Evolutionary conservation across 2,113 vertebrate species (phyloP).

Genomic region (Phalacrocorax carbo): DNA sequence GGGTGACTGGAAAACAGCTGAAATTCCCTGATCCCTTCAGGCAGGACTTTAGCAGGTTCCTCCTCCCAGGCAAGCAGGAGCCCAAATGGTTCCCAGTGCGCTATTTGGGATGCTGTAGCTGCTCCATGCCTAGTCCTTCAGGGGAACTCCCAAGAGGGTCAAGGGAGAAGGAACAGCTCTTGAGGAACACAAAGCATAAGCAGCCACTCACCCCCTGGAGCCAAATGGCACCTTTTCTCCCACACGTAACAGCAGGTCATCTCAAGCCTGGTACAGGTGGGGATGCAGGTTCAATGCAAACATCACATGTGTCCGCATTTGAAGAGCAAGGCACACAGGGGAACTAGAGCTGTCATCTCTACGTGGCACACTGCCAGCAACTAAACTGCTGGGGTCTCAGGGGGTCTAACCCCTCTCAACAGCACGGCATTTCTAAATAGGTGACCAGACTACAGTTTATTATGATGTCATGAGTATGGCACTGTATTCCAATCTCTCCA

Average conservation of each 20-base stretch:
- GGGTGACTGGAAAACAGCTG: not conserved
- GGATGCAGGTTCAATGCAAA: rapidly evolving
- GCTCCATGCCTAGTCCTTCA: not conserved
- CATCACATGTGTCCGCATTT: not conserved
- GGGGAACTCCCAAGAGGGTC: not conserved
- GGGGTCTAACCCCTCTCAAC: not conserved
- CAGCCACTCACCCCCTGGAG: not conserved
- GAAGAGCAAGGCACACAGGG: not conserved
- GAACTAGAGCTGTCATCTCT: not conserved
- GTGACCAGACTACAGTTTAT: not conserved
- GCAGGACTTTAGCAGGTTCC: not conserved
- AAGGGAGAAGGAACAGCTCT: not conserved
- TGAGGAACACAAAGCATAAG: not conserved
- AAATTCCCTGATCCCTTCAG: not conserved
- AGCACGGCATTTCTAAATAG: not conserved
- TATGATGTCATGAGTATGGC: not conserved
- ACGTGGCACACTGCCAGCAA: not conserved
- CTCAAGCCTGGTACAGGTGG: not conserved
- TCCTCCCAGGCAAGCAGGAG: not conserved
- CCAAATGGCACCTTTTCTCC: not conserved
- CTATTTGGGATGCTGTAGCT: not conserved
- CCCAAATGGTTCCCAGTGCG: not conserved
- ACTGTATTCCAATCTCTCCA: not conserved
- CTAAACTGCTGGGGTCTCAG: not conserved
- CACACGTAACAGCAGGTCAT: not conserved